Conservation (phyloP, 2,797 vertebrate species). For the Fratercula arctica region DNA sequence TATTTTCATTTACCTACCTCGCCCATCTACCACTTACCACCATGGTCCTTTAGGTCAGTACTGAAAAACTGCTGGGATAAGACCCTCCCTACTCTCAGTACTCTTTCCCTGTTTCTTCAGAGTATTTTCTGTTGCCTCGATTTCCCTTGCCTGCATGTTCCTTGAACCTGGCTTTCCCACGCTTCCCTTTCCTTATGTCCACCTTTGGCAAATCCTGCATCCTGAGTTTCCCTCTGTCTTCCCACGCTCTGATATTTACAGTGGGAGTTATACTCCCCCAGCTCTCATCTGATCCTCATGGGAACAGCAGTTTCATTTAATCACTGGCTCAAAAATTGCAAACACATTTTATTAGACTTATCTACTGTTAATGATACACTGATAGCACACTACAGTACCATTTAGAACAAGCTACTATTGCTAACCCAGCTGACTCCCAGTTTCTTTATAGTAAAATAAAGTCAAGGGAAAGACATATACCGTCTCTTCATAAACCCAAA, state of each 20-base stretch:
- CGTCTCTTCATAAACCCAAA: background rate
- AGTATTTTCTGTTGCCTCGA: background rate
- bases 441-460: conserved; percentile 3
- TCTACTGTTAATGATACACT: background rate
- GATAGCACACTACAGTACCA: background rate
- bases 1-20: background rate
- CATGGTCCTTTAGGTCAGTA: fast-evolving
- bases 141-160: background rate
- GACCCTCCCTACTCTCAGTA: background rate
- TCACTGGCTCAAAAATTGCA: conserved; percentile 29
- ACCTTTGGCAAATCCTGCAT: background rate
- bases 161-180: background rate
- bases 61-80: background rate
- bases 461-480: background rate
- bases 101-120: background rate
- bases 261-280: conserved; percentile 1
- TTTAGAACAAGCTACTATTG: background rate
- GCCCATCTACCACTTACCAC: background rate
- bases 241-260: conserved; percentile 31
- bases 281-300: conserved; percentile 44
- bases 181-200: background rate
- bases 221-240: background rate
- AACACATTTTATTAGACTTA: conserved; percentile 53
- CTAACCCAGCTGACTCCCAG: background rate
- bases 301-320: conserved; percentile 62